These are phyloP conservation scores for Phaonia tiefii DNA, from an alignment of 2,888 invertebrate species.

Conservation along the genomic window DNA sequence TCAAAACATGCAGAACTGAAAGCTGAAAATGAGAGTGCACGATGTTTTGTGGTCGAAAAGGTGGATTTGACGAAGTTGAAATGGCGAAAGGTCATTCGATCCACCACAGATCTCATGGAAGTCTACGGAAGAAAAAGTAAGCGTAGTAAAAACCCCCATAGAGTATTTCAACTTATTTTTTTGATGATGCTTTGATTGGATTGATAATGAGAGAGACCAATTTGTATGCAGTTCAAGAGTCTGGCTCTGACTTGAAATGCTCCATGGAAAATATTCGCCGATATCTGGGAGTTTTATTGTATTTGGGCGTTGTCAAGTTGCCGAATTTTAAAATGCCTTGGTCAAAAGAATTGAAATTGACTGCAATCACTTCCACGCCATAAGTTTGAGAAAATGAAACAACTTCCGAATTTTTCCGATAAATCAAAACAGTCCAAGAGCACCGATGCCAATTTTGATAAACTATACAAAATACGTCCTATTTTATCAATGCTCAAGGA, in stretches of 20 bases:
- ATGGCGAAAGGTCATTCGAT: not conserved
- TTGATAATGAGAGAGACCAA: not conserved
- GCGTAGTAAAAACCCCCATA: not conserved
- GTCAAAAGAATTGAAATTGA: constrained; percentile 49
- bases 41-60: no score
- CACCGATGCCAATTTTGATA: no score
- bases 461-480: no score
- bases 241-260: not conserved
- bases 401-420: constrained; percentile 1
- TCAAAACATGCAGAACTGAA: not conserved
- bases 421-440: no score
- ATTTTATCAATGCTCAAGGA: no score
- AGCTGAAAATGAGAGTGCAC: not conserved
- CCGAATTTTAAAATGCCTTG: not conserved
- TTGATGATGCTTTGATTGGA: not conserved
- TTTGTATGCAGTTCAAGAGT: no score
- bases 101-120: not conserved
- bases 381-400: constrained; percentile 58
- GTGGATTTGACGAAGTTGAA: not conserved
- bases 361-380: constrained; percentile 30
- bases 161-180: constrained; percentile 6
- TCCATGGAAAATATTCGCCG: not conserved
- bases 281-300: no score
- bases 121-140: not conserved
- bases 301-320: constrained; percentile 15